These are phyloP conservation scores for Leucophenga montana DNA, from an alignment of 2,888 invertebrate species.

Conservation along the genomic window DNA sequence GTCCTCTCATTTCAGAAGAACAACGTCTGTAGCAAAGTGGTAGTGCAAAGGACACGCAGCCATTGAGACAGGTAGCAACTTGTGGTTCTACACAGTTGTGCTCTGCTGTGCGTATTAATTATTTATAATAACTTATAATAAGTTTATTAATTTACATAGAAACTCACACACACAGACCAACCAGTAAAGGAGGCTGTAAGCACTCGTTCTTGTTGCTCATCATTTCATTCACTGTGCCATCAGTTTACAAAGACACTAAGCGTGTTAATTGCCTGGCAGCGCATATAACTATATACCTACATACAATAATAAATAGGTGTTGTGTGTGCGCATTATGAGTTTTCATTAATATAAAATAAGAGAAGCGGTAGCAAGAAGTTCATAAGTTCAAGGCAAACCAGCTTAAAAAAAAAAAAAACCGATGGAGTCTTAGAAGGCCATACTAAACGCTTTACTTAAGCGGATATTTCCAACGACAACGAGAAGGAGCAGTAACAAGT, in stretches of 20 bases:
- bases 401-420: too few relatives aligned
- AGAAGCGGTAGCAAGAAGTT: neutral
- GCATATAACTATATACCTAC: too few relatives aligned
- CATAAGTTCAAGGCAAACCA: neutral
- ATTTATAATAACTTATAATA: conserved; percentile 46
- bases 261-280: conserved; percentile 6
- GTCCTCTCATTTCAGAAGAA: conserved; percentile 25
- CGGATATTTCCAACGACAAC: too few relatives aligned
- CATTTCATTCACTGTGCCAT: neutral
- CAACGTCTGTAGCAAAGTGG: conserved; percentile 41
- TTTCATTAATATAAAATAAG: conserved; percentile 1
- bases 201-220: neutral
- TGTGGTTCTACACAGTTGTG: neutral
- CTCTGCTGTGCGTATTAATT: conserved; percentile 51
- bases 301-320: neutral
- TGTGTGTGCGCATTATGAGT: neutral
- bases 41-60: conserved; percentile 27
- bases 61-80: conserved; percentile 2
- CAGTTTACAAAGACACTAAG: neutral
- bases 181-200: neutral
- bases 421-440: too few relatives aligned
- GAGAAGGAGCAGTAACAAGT: too few relatives aligned
- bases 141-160: conserved; percentile 59
- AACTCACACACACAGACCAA: too few relatives aligned
- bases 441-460: too few relatives aligned